Conservation (phyloP, 2,888 invertebrate species). For the Epistrophe eligans region DNA sequence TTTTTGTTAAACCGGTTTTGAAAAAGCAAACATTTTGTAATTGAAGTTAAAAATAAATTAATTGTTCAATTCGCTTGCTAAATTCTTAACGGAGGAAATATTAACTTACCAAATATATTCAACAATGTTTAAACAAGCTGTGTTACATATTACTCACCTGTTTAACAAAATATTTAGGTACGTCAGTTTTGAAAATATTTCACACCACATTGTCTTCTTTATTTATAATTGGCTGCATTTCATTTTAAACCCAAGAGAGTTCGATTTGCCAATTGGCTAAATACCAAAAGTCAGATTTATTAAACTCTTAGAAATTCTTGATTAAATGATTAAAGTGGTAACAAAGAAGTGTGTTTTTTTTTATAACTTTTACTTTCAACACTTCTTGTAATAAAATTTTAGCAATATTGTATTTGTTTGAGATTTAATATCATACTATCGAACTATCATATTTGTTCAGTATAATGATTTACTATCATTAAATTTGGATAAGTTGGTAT, state of each 20-base stretch:
- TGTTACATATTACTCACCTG: neutral
- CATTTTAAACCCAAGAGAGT: neutral
- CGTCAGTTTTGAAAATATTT: neutral
- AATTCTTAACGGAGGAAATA: too few relatives aligned
- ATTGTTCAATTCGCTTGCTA: too few relatives aligned
- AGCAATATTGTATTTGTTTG: too few relatives aligned
- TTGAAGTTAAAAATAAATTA: too few relatives aligned
- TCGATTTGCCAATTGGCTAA: neutral
- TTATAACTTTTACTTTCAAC: neutral
- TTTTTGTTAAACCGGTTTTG: too few relatives aligned
- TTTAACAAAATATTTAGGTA: neutral
- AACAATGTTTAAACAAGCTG: neutral
- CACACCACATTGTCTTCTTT: constrained; percentile 5
- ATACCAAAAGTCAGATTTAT: neutral
- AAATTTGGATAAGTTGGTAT: too few relatives aligned
- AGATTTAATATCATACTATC: too few relatives aligned
- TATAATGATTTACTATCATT: too few relatives aligned
- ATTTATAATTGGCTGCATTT: neutral
- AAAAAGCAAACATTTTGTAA: too few relatives aligned
- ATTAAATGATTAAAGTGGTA: neutral
- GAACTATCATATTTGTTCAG: too few relatives aligned
- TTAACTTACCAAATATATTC: neutral
- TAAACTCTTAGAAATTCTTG: neutral
- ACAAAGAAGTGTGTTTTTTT: neutral
- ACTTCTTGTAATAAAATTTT: neutral